Conservation (phyloP, 1,140 invertebrate genomes). For the Bathynomus jamesi region DNA sequence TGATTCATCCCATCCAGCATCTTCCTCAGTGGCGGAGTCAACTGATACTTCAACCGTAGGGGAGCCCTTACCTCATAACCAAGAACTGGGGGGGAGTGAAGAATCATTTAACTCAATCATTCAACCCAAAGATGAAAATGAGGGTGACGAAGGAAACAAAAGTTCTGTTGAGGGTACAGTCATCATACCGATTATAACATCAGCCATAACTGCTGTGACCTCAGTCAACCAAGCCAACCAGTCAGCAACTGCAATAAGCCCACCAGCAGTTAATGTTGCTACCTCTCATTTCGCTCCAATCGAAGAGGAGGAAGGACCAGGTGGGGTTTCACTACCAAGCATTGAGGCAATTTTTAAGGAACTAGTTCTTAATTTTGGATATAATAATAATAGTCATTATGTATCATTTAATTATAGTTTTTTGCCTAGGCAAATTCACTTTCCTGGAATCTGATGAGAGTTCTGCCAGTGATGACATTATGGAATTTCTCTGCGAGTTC, state of each 20-base stretch:
- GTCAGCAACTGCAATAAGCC: constrained; percentile 19
- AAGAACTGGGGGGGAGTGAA: too few species aligned
- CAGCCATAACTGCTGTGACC: too few species aligned
- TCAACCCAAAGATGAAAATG: too few species aligned
- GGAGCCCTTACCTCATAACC: background rate
- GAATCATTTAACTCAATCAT: too few species aligned
- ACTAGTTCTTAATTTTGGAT: too few species aligned
- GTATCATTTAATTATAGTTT: background rate
- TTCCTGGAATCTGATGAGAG: constrained; percentile 28
- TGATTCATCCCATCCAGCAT: too few species aligned
- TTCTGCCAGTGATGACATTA: constrained; percentile 29
- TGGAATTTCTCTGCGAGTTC: constrained; percentile 25
- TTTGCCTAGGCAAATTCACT: constrained; percentile 16
- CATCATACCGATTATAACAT: too few species aligned
- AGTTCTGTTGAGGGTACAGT: too few species aligned
- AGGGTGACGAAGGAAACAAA: too few species aligned
- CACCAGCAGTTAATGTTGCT: constrained; percentile 26
- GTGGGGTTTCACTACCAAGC: background rate
- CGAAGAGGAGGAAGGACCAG: constrained; percentile 29
- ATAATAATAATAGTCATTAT: background rate
- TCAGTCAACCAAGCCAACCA: too few species aligned
- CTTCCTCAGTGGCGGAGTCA: background rate
- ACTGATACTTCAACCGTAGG: background rate
- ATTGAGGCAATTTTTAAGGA: too few species aligned
- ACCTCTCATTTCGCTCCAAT: constrained; percentile 20